Percentiles rank a stretch among this genome's conserved stretches.
These are phyloP conservation scores for Pristionchus pacificus DNA, from an alignment of 1,140 invertebrate genomes.

Conservation along the genomic window DNA sequence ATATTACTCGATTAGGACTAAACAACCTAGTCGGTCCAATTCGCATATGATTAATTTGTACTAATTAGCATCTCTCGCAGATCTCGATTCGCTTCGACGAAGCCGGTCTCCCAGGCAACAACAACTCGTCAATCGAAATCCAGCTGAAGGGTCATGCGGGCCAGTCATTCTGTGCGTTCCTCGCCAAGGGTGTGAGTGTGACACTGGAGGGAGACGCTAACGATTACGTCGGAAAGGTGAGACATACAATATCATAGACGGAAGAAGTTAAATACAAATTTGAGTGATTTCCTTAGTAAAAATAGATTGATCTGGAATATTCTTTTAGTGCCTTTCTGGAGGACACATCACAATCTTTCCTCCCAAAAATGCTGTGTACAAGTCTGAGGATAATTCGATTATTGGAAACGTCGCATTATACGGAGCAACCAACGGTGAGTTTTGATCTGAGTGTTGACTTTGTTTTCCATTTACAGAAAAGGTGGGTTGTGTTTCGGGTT, in stretches of 20 bases:
- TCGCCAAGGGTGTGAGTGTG: slow-evolving; percentile 81
- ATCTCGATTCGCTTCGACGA: slow-evolving; percentile 77
- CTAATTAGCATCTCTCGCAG: slow-evolving; percentile 68
- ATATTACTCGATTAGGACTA: no score
- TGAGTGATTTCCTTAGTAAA: slow-evolving; percentile 14
- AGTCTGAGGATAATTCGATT: slow-evolving; percentile 89
- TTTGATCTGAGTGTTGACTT: no score
- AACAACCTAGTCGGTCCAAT: no score
- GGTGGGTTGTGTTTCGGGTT: no score
- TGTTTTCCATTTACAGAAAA: no score
- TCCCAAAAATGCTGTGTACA: slow-evolving; percentile 74
- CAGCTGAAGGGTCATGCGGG: slow-evolving; percentile 87
- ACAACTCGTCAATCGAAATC: slow-evolving; percentile 77
- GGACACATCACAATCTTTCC: slow-evolving; percentile 91
- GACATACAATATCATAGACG: not conserved
- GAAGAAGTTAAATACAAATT: slow-evolving; percentile 11
- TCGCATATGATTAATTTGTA: not conserved
- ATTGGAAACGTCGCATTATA: slow-evolving; percentile 97
- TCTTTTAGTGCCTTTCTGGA: slow-evolving; percentile 78
- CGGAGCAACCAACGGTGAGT: slow-evolving; percentile 77
- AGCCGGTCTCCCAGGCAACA: slow-evolving; percentile 70
- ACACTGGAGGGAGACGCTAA: slow-evolving; percentile 94
- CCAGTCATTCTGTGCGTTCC: slow-evolving; percentile 97
- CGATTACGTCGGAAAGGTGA: slow-evolving; percentile 88
- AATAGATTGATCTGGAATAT: not conserved